A percentile compares a stretch with the other conserved stretches of the same genome.
Conservation (phyloP, 2,888 invertebrate species). For the Oxytorus armatus region DNA sequence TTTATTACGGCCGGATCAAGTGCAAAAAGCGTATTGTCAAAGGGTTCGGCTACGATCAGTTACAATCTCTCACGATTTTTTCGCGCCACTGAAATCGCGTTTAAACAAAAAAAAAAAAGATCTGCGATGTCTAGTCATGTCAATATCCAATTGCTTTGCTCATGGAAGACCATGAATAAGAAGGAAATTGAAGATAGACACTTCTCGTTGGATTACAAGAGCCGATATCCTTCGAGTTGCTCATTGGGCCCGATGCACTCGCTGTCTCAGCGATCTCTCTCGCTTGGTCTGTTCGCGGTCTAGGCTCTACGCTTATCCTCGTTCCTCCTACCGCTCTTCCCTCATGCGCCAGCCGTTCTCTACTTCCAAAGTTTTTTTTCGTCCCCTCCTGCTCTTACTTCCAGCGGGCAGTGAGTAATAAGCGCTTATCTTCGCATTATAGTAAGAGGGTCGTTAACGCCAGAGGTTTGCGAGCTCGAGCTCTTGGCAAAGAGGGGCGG, state of each 20-base stretch:
- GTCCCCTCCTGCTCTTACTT: slow-evolving; percentile 44
- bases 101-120: no score
- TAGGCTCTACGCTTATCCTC: slow-evolving; percentile 38
- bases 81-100: slow-evolving; percentile 26
- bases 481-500: slow-evolving; percentile 21
- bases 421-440: slow-evolving; percentile 79
- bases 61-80: slow-evolving; percentile 21
- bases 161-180: background rate
- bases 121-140: background rate
- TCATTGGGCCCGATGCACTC: slow-evolving; percentile 41
- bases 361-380: slow-evolving; percentile 42
- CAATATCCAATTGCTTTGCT: slow-evolving; percentile 11
- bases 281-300: slow-evolving; percentile 50
- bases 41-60: slow-evolving; percentile 25
- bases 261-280: slow-evolving; percentile 37
- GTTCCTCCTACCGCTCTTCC: slow-evolving; percentile 5
- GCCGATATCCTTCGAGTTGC: slow-evolving; percentile 30
- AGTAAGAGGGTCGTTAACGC: slow-evolving; percentile 78
- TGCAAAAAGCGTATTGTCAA: no score
- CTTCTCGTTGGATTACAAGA: slow-evolving; percentile 17
- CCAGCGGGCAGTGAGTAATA: slow-evolving; percentile 75
- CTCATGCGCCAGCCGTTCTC: slow-evolving; percentile 41
- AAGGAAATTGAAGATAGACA: slow-evolving; percentile 37
- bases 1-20: background rate
- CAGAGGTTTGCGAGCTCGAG: slow-evolving; percentile 71